Percentiles rank a stretch among this genome's conserved stretches.
phyloP scores from a whole-genome alignment of 1,140 invertebrate genomes.

The Harlomillsia oculata region DNA sequence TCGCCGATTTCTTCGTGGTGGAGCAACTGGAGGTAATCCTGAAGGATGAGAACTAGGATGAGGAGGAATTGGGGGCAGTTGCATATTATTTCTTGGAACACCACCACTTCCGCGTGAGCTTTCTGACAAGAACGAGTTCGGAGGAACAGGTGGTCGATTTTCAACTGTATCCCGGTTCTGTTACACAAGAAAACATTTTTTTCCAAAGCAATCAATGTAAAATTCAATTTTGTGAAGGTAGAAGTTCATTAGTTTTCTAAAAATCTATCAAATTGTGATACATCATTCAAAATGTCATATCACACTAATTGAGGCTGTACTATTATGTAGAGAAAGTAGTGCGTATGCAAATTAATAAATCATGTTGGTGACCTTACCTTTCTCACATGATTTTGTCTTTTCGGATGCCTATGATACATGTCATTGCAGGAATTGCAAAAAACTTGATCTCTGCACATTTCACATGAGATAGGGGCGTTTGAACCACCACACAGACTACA shows the following conservation, averaged over 20 bases:
- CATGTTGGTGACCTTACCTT: slow-evolving; percentile 46
- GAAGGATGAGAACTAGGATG: slow-evolving; percentile 14
- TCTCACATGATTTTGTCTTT: slow-evolving; percentile 64
- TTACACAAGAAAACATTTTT: too few species aligned
- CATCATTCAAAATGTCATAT: too few species aligned
- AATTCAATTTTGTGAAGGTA: too few species aligned
- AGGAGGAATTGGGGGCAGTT: slow-evolving; percentile 4
- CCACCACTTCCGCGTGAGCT: background rate
- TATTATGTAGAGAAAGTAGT: too few species aligned
- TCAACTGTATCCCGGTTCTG: too few species aligned
- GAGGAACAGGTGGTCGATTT: slow-evolving; percentile 62
- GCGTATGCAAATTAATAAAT: too few species aligned
- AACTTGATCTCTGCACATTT: slow-evolving; percentile 39
- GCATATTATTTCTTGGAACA: too few species aligned
- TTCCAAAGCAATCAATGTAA: too few species aligned
- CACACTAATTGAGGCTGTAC: too few species aligned
- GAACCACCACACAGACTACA: slow-evolving; percentile 33
- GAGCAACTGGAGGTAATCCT: slow-evolving; percentile 61
- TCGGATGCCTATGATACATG: slow-evolving; percentile 87
- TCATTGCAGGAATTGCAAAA: slow-evolving; percentile 65
- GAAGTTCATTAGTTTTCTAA: too few species aligned
- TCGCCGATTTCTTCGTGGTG: slow-evolving; percentile 64
- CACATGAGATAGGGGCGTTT: slow-evolving; percentile 36
- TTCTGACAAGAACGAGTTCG: slow-evolving; percentile 45
- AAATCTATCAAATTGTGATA: too few species aligned